Conservation (phyloP, 2,113 vertebrate genomes). For the Probosciger aterrimus region DNA sequence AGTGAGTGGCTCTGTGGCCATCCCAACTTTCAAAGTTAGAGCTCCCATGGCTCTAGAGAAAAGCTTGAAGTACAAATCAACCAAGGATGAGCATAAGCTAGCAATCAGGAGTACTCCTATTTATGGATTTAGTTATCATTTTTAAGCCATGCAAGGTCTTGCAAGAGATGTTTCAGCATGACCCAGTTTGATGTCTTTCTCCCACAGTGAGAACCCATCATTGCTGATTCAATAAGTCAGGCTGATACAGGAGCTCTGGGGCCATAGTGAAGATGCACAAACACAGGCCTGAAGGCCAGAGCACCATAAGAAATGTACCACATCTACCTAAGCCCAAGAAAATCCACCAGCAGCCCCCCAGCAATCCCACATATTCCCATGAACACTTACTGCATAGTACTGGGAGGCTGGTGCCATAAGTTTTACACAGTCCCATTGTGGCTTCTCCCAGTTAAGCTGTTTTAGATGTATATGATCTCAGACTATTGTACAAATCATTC, state of each 20-base stretch:
- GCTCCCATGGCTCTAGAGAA: accelerated
- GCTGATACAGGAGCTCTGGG: background rate
- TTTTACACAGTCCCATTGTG: accelerated
- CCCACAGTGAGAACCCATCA: accelerated
- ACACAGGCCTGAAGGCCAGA: background rate
- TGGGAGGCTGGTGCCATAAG: background rate
- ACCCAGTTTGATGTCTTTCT: background rate
- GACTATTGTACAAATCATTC: background rate
- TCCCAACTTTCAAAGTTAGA: background rate
- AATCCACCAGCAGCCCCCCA: background rate
- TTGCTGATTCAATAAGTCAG: background rate
- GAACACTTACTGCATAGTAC: background rate
- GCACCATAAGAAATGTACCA: background rate
- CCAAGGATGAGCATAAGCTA: accelerated
- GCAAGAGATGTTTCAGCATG: background rate
- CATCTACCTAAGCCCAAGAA: background rate
- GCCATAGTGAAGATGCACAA: background rate
- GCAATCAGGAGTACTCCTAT: background rate
- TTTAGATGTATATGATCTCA: background rate
- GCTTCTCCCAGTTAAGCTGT: background rate
- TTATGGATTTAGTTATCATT: background rate
- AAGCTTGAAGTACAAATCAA: background rate
- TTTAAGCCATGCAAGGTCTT: background rate
- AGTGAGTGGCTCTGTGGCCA: background rate
- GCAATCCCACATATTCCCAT: background rate